A percentile compares a stretch with the other conserved stretches of the same genome.
These are phyloP conservation scores for Plecotus auritus DNA, from an alignment of 2,113 vertebrate species.

Conservation along the genomic window DNA sequence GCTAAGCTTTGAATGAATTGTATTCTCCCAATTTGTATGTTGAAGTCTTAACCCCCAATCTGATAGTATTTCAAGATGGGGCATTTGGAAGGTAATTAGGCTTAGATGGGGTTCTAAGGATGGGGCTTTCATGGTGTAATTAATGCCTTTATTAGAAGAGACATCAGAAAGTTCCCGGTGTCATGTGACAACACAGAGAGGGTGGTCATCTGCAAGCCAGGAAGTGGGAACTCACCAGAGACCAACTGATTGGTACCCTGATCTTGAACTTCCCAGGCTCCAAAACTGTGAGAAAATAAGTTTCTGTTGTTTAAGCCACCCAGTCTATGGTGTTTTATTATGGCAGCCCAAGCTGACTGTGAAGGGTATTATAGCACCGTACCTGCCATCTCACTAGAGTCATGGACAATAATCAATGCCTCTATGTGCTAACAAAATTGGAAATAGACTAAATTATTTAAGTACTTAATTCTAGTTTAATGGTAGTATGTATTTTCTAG, in stretches of 20 bases:
- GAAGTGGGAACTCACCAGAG: not conserved
- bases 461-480: not conserved
- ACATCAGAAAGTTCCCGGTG: accelerated
- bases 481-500: not conserved
- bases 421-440: not conserved
- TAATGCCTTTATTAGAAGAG: not conserved
- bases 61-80: not conserved
- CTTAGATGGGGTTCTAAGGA: not conserved
- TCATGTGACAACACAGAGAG: not conserved
- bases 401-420: not conserved
- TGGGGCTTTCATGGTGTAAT: not conserved
- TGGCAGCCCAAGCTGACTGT: not conserved
- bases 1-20: not conserved
- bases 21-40: not conserved
- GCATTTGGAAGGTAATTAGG: not conserved
- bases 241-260: not conserved
- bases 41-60: not conserved
- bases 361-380: not conserved
- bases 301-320: not conserved
- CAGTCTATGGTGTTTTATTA: not conserved
- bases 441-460: not conserved
- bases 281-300: not conserved
- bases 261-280: not conserved
- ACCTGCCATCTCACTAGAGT: not conserved
- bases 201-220: not conserved